Evolutionary conservation across 2,113 vertebrate species (phyloP).

Genomic region (Raja brachyura): DNA sequence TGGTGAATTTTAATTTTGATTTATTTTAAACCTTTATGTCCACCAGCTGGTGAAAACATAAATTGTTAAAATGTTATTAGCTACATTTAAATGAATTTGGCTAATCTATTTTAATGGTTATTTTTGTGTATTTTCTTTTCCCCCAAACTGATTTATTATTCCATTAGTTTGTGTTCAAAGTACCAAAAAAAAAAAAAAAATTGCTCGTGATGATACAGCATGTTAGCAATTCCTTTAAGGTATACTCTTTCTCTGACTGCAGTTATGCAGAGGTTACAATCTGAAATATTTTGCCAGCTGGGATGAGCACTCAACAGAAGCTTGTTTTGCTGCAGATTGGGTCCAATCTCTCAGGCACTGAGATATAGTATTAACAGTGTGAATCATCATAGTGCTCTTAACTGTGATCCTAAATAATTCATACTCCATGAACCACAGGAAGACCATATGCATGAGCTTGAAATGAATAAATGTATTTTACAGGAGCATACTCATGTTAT

Average conservation of each 20-base stretch:
- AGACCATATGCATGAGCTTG: background rate
- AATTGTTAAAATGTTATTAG: constrained; percentile 26
- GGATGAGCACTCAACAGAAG: background rate
- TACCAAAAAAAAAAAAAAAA: background rate
- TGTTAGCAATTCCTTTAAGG: background rate
- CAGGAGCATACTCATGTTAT: background rate
- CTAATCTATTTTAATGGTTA: constrained; percentile 1
- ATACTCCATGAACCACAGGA: background rate
- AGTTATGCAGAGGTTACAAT: background rate
- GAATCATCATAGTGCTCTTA: constrained; percentile 6
- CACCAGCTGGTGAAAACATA: background rate
- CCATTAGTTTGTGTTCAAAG: background rate
- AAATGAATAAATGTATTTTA: background rate
- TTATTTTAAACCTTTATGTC: background rate
- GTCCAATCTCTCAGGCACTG: background rate
- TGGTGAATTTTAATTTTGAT: background rate
- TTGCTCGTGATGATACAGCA: background rate
- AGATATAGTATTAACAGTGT: background rate
- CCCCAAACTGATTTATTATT: constrained; percentile 8
- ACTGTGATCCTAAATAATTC: constrained; percentile 17
- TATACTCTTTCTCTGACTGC: background rate
- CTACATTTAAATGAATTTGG: background rate
- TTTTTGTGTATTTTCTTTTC: background rate
- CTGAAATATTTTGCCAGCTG: constrained; percentile 17
- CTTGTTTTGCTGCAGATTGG: background rate